A percentile compares a stretch with the other conserved stretches of the same genome.
These are phyloP conservation scores for Halichondria panicea DNA, from an alignment of 37 sponge, comb jelly and placozoan genomes.

Conservation along the genomic window DNA sequence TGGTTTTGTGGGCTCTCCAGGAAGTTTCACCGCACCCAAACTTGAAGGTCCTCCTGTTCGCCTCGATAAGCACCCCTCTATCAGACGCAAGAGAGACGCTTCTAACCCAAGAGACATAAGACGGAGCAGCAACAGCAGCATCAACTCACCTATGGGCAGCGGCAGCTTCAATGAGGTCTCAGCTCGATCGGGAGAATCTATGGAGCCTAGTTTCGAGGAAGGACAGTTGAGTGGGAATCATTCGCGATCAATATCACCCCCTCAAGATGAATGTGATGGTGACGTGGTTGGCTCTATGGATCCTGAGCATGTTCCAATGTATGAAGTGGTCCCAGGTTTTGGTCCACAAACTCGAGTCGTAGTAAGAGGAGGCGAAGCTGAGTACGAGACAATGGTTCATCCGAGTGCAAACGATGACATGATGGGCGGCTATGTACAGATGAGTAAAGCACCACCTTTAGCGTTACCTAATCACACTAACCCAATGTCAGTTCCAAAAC, in stretches of 20 bases:
- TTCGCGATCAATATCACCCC: background rate
- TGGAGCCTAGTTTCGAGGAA: background rate
- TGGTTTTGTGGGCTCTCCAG: conserved; percentile 19
- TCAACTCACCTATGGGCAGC: background rate
- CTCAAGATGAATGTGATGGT: conserved; percentile 8
- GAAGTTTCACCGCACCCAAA: background rate
- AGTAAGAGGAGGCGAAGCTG: background rate
- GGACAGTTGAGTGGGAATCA: background rate
- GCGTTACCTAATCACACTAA: background rate
- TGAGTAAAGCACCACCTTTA: no score
- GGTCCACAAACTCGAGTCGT: background rate
- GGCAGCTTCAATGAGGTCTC: background rate
- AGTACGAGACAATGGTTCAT: conserved; percentile 35
- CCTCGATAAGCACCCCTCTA: conserved; percentile 42
- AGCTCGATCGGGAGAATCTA: background rate
- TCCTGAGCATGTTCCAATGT: background rate
- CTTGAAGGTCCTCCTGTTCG: conserved; percentile 40
- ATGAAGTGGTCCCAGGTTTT: background rate
- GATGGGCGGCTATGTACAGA: no score
- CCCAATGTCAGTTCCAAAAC: background rate
- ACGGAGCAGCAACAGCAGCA: conserved; percentile 5
- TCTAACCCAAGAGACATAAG: conserved; percentile 1
- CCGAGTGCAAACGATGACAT: no score
- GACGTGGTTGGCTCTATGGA: conserved; percentile 17
- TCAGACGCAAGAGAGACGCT: conserved; percentile 1